Base-by-base conservation (phyloP, 1,140 invertebrate genomes). In the Drosophila tropicalis region DNA sequence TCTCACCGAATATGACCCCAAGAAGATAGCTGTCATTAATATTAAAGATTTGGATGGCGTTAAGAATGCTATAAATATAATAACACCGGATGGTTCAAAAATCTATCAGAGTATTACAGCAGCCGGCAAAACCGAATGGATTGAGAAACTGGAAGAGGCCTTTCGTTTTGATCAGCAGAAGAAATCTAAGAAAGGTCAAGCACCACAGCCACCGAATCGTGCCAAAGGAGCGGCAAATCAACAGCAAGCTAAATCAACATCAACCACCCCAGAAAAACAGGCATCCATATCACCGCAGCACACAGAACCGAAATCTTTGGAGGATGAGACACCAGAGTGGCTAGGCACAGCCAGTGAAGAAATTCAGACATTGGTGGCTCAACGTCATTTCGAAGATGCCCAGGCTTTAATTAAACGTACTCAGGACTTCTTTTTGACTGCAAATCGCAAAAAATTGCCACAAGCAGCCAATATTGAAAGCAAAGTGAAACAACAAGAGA, bases 381-480 rank as follows among this genome's bases (percentile, higher is more conserved):
- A 99, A 92, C 94, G 98, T 79, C 97, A 99, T 91, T 99, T 99
- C 92, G 98, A 99, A 92, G 97, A 98, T 90, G 98, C 98, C 15
- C 97, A 98, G 68, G 94, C 95, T 69, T 93, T 99, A 7, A 95
- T 99, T 61, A 95, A 97, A 75, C 96, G 95, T 92, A 95, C 95
- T 0, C 94, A 94, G 75, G 92, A 94, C 3, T 96, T 94, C 76
- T 84, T 95, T 25, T 86, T 92, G 34, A 44, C 57, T 0, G 83
- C 79, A 5, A 70, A 66, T 29, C 73, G 60, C 1, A 84, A 75
- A 29, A 89, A 84, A 29, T 6, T 84, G 1, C 51, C 69, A 0
- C 77, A 64, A 5, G 73, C 80, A 7, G 61, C 41, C 3, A 40
- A 29, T 13, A 93, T 92, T 56, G 92, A 92, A 39, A 92, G 91